Evolutionary conservation across 2,797 vertebrate species (phyloP).

Genomic region (Bufotes viridis): DNA sequence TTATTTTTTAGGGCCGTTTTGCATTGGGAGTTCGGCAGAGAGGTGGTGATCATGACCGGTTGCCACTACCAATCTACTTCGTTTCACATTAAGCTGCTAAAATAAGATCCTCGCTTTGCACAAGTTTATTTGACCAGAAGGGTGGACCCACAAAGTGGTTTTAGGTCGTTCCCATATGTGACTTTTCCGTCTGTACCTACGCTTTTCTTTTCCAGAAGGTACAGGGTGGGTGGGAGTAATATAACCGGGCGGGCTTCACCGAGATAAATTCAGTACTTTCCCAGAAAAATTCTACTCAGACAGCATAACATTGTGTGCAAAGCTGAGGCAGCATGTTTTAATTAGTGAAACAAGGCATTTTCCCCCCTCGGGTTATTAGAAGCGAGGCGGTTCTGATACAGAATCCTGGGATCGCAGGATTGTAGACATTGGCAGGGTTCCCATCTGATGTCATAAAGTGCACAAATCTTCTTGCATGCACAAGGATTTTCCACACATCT

Average conservation of each 20-base stretch:
- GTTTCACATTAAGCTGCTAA: not conserved
- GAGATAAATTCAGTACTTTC: not conserved
- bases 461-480: not conserved
- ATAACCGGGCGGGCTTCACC: no score
- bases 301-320: not conserved
- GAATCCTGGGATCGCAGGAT: constrained; percentile 15
- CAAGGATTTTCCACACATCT: constrained; percentile 21
- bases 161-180: not conserved
- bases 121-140: not conserved
- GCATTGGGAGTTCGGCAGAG: not conserved
- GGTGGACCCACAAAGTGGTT: not conserved
- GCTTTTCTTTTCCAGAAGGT: not conserved
- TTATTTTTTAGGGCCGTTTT: not conserved
- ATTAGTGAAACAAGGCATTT: constrained; percentile 11
- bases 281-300: not conserved
- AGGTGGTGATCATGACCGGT: not conserved
- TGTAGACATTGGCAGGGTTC: constrained; percentile 30
- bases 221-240: not conserved
- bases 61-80: no score
- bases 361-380: not conserved
- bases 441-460: constrained; percentile 39
- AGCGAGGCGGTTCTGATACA: not conserved
- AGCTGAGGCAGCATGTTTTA: constrained; percentile 20
- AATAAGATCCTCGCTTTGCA: not conserved
- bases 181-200: not conserved